These are phyloP conservation scores for Galerucella nymphaeae DNA, from an alignment of 2,888 invertebrate species.

Conservation along the genomic window DNA sequence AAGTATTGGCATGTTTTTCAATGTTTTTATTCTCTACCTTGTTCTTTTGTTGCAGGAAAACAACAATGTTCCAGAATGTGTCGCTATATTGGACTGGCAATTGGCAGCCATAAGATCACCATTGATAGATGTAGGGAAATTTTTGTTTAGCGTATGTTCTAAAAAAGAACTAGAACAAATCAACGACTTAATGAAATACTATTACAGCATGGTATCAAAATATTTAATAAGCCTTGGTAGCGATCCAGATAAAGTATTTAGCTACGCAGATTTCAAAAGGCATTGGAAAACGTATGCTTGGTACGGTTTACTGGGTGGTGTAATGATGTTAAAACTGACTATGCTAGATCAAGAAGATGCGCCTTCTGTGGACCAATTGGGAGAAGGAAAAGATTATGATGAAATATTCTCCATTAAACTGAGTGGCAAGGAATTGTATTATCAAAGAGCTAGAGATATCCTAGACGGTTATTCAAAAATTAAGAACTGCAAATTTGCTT, in stretches of 20 bases:
- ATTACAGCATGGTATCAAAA: neutral
- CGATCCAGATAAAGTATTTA: constrained; percentile 20
- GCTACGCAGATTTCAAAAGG: neutral
- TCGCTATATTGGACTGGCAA: constrained; percentile 14
- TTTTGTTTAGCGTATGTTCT: constrained; percentile 4
- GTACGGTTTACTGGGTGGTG: neutral
- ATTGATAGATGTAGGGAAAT: neutral
- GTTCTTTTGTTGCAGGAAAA: constrained; percentile 12
- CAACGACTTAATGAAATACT: neutral
- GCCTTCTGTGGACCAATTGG: neutral
- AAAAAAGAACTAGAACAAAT: neutral
- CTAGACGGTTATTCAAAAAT: neutral
- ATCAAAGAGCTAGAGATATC: neutral
- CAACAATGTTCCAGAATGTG: neutral
- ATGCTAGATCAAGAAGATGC: constrained; percentile 1
- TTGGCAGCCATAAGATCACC: constrained; percentile 9
- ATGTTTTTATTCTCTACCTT: no score
- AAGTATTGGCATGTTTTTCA: no score
- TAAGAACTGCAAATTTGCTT: neutral
- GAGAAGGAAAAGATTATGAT: neutral
- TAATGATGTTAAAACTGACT: constrained; percentile 1
- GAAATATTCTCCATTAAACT: neutral
- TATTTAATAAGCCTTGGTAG: constrained; percentile 9
- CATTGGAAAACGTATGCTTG: constrained; percentile 19
- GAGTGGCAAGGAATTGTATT: neutral